Evolutionary conservation across 2,797 vertebrate genomes (phyloP), one percentile per base, ranked within the genome.

Genomic region (Acropternis orthonyx): DNA sequence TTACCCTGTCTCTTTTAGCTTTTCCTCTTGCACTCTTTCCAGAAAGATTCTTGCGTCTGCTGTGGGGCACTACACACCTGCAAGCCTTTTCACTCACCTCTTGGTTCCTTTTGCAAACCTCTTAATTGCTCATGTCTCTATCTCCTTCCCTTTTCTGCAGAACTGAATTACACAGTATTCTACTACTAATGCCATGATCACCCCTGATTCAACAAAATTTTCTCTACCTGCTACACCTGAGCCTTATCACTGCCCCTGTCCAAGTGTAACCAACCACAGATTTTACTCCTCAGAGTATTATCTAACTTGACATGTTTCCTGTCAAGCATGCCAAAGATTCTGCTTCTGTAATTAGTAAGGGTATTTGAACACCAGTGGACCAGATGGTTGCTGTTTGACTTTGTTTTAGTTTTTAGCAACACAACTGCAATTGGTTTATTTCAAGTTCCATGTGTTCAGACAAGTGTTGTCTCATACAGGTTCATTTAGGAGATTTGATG

Each of bases 301-400:
- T 2, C 3, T 16, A 86, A 85, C 46, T 78, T 74, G 2, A 74
- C 13, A 46, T 48, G 15, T n/a, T 56, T 56, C 48, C 51, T 67
- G 46, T 56, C 39, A 71, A 72, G 36, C 32, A 72, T 6, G 6
- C 9, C 68, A 49, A 65, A 66, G 21, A 65, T 41, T 41, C 21
- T 76, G 51, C 36, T 37, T 41, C 11, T 1, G 3, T 32, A 74
- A 59, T 68, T 80, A 85, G 54, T 82, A 73, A 76, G 10, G 10
- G 4, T 20, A 51, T 26, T 68, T 32, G 26, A 85, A 84, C 61
- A 76, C 21, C 36, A 59, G 39, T 7, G 15, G 24, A 77, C n/a
- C 23, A 18, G 4, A n/a, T 2, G 9, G 15, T 7, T 69, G 7
- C 28, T 30, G 16, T 41, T 30, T 37, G 6, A 5, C 0, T 12